These are phyloP conservation scores for Calonectris borealis DNA, from an alignment of 2,113 vertebrate species.

Conservation along the genomic window DNA sequence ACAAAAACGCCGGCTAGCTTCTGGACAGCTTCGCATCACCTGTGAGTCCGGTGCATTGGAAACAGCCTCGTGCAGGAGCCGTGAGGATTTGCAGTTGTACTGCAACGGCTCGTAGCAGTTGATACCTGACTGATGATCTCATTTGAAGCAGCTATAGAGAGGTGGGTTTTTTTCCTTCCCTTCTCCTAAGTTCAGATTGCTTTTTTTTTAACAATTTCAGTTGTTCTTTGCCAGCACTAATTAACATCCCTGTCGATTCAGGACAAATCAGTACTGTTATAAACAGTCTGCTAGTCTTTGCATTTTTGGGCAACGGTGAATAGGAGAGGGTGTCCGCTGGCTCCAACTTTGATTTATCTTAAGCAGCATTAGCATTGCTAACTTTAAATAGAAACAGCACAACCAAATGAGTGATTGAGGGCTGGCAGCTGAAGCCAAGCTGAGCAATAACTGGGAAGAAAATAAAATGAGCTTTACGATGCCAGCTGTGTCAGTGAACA, in stretches of 20 bases:
- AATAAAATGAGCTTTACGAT: not conserved
- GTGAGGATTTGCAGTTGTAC: not conserved
- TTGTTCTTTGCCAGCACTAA: slow-evolving; percentile 2
- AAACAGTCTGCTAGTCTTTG: not conserved
- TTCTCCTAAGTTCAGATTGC: not conserved
- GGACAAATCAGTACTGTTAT: not conserved
- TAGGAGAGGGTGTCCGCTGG: not conserved
- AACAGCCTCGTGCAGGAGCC: not conserved
- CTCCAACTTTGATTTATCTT: not conserved
- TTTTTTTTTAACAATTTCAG: not conserved
- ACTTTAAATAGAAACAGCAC: not conserved
- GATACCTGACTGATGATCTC: not conserved
- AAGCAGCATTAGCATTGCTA: not conserved
- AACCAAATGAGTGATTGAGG: not conserved
- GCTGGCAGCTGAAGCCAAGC: not conserved
- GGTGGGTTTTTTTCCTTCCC: not conserved
- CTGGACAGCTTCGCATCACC: not conserved
- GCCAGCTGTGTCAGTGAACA: rapidly evolving
- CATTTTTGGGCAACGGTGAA: not conserved
- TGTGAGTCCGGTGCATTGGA: not conserved
- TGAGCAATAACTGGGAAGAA: not conserved
- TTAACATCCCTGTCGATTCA: not conserved
- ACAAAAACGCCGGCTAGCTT: not conserved
- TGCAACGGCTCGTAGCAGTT: not conserved
- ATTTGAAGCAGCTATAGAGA: not conserved